Evolutionary conservation across 2,888 invertebrate species (phyloP).

Genomic region (Biston stratarius): DNA sequence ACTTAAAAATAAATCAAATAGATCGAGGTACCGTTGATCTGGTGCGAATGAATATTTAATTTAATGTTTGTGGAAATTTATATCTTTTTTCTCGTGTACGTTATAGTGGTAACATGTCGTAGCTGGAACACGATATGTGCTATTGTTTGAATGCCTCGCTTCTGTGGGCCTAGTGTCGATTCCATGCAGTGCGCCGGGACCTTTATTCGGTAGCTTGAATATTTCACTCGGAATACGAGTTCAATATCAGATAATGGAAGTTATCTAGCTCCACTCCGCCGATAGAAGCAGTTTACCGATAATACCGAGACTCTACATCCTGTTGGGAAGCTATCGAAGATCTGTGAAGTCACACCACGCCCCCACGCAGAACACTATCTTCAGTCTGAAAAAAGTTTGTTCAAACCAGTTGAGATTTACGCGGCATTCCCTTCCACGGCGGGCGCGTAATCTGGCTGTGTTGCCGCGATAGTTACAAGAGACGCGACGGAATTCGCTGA

Average conservation of each 20-base stretch:
- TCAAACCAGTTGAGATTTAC: background rate
- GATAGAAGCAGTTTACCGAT: conserved; percentile 17
- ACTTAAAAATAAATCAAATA: no score
- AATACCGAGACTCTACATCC: conserved; percentile 5
- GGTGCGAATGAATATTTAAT: no score
- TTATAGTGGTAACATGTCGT: no score
- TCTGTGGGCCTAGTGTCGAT: background rate
- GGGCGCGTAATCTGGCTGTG: background rate
- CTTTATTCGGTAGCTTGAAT: conserved; percentile 24
- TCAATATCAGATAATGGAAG: conserved; percentile 34
- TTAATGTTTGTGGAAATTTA: no score
- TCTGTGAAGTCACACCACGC: conserved; percentile 1
- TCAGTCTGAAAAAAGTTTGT: background rate
- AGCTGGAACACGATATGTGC: no score
- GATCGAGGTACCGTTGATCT: no score
- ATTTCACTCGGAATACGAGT: conserved; percentile 27
- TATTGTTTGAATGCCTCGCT: no score
- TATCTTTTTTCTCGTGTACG: no score
- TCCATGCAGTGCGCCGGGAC: conserved; percentile 1
- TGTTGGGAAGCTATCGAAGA: background rate
- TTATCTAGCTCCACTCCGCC: conserved; percentile 10
- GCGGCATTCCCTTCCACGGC: background rate
- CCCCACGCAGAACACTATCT: background rate
- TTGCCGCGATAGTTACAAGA: background rate
- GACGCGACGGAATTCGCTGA: background rate